Base-by-base conservation (phyloP, 2,797 vertebrate species). In the Pampus argenteus region DNA sequence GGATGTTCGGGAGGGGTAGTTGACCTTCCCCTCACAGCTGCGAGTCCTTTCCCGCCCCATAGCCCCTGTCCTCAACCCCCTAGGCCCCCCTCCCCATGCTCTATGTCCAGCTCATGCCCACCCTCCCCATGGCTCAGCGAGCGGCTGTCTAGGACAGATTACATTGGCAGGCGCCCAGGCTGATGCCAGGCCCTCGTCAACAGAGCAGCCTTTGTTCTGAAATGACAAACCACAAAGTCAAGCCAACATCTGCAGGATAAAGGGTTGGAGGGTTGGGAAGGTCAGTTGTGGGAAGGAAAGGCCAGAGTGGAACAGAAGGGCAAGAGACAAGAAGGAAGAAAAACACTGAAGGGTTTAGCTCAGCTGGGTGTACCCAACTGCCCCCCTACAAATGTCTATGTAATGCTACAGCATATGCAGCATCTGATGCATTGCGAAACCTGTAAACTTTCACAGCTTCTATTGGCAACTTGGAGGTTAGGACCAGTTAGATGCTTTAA, bases 171-270 rank as follows among this genome's bases (percentile, higher is more conserved):
- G 38, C 57, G 13, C 84, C 88, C 91, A 92, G 77, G 71, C 74
- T 40, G 58, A 88, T 89, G 86, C 92, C 89, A 90, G 88, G 83
- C 79, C 68, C 82, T 83, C 38, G 29, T 89, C 82, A 82, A 93
- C 88, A 92, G 82, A 91, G 87, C 56, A 17, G 77, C 82, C 88
- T 88, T 92, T 94, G 91, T 93, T 85, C 87, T 78, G 74, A 89
- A 88, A 85, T 77, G 85, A 89, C 84, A 89, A 89, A 88, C 83
- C 65, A 68, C 88, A 88, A 83, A 89, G 79, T 86, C 75, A 79
- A 87, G 83, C 87, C 88, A 91, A 88, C 85, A 91, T 92, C 86
- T 92, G 85, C 83, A 87, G 82, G 66, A 87, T 76, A 66, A 80
- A 76, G 81, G 51, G 60, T 52, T 58, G 66, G 63, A 57, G 60